Conservation (phyloP, 92 coral and sea anemone genomes). For the Chrysogorgia sp. region DNA sequence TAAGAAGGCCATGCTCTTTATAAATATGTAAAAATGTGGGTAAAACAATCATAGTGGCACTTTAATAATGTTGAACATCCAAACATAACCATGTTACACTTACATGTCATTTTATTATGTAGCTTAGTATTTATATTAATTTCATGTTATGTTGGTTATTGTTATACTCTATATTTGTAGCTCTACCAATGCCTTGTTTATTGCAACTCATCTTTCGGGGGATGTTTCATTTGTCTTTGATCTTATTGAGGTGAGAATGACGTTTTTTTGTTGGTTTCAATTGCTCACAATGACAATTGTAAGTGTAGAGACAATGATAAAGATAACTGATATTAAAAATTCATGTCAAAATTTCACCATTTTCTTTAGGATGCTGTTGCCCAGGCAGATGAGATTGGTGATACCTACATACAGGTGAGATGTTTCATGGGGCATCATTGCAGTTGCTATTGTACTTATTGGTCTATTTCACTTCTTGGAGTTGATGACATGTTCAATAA, state of each 20-base stretch:
- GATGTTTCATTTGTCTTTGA: slow-evolving; percentile 87
- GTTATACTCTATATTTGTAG: slow-evolving; percentile 49
- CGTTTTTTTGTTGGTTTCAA: not conserved
- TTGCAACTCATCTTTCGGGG: slow-evolving; percentile 65
- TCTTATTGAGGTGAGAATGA: slow-evolving; percentile 74
- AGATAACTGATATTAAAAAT: not conserved
- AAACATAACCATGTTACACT: not conserved
- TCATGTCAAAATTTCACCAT: not conserved
- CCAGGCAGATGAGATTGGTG: slow-evolving; percentile 94
- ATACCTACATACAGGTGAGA: slow-evolving; percentile 80
- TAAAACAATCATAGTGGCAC: too few species aligned
- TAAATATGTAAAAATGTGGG: too few species aligned
- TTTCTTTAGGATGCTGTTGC: slow-evolving; percentile 86
- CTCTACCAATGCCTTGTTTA: slow-evolving; percentile 76
- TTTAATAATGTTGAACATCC: too few species aligned
- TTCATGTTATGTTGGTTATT: too few species aligned
- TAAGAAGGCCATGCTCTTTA: too few species aligned
- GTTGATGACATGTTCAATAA: not conserved
- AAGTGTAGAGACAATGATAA: not conserved
- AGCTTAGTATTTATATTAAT: too few species aligned
- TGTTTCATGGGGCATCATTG: not conserved
- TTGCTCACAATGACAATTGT: not conserved
- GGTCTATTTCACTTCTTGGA: not conserved
- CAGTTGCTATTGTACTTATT: not conserved
- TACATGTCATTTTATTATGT: too few species aligned